Conservation (phyloP, 2,888 invertebrate species). For the Patella depressa region DNA sequence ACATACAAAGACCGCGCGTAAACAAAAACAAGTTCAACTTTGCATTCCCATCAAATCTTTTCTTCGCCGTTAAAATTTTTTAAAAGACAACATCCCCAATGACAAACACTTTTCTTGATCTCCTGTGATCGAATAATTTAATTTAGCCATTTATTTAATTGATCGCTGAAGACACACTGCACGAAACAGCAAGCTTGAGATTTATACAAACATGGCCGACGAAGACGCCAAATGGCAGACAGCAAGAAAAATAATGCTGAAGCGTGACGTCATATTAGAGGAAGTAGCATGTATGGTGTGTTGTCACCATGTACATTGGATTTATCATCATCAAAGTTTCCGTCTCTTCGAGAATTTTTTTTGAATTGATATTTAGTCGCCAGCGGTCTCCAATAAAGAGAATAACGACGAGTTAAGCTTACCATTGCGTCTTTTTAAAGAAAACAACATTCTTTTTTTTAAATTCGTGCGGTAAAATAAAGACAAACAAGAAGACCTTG, state of each 20-base stretch:
- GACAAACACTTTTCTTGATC: neutral
- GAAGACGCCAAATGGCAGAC: neutral
- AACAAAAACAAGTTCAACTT: slow-evolving; percentile 29
- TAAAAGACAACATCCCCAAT: neutral
- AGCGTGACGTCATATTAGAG: no score
- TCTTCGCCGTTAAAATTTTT: neutral
- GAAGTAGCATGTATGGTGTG: no score
- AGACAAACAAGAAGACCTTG: no score
- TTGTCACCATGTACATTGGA: neutral
- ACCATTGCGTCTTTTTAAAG: no score
- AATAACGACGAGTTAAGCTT: neutral
- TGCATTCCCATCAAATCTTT: slow-evolving; percentile 12
- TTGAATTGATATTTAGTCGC: no score
- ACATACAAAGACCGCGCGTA: slow-evolving; percentile 15
- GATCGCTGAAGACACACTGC: neutral
- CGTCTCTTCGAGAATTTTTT: no score
- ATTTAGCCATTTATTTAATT: slow-evolving; percentile 9
- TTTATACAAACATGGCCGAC: neutral
- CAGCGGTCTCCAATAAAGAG: neutral
- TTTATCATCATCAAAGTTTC: neutral
- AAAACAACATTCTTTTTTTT: no score
- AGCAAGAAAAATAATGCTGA: neutral
- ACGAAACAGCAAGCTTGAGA: neutral
- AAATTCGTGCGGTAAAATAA: no score
- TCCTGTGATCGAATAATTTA: slow-evolving; percentile 4